Conservation (phyloP, 2,113 vertebrate species). For the pig (Sus scrofa) region T2T-Sscrofa CM000830.6:89881501-89882000, state of each 20-base stretch:
- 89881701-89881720: not conserved
- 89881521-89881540: not conserved
- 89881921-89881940: slow-evolving; percentile 49
- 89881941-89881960: not conserved
- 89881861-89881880: not conserved
- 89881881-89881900: too few relatives aligned
- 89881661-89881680: not conserved
- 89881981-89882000: not conserved
- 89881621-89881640: not conserved
- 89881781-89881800: not conserved
- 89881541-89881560: not conserved
- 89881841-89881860: too few relatives aligned
- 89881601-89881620: not conserved
- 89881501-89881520: not conserved
- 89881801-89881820: not conserved
- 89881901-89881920: not conserved
- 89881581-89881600: not conserved
- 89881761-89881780: not conserved
- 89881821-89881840: too few relatives aligned
- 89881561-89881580: not conserved
- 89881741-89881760: not conserved
- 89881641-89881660: not conserved
- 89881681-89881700: not conserved
- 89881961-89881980: not conserved
- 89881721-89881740: not conserved